Evolutionary conservation across 2,113 vertebrate species (phyloP).

Genomic region (Archocentrus centrarchus): DNA sequence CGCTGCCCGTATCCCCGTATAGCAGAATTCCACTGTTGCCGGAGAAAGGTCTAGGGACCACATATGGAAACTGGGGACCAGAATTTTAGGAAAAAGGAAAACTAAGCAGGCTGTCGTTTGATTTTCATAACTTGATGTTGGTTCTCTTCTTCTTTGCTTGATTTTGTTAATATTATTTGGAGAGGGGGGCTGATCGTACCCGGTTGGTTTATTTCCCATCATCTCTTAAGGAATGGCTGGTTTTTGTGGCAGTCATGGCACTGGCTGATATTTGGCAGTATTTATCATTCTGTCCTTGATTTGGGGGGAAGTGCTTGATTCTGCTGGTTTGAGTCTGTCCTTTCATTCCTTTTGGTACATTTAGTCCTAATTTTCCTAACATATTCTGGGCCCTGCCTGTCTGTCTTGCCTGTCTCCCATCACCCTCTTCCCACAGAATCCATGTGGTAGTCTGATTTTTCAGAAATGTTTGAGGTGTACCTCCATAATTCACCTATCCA

Average conservation of each 20-base stretch:
- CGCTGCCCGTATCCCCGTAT: conserved; percentile 84
- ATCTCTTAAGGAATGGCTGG: conserved; percentile 61
- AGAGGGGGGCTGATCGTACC: conserved; percentile 56
- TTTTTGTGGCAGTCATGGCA: conserved; percentile 58
- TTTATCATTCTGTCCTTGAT: conserved; percentile 56
- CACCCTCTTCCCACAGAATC: conserved; percentile 38
- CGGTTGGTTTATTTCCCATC: conserved; percentile 63
- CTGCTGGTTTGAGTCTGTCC: conserved; percentile 60
- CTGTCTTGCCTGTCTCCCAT: conserved; percentile 55
- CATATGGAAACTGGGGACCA: conserved; percentile 99
- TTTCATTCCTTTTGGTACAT: conserved; percentile 52
- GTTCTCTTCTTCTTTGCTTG: conserved; percentile 40
- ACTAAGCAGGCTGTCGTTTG: conserved; percentile 85
- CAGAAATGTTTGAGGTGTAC: conserved; percentile 42
- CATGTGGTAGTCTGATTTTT: conserved; percentile 40
- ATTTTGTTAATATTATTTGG: conserved; percentile 36
- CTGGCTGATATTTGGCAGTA: conserved; percentile 60
- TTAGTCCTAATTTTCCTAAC: conserved; percentile 38
- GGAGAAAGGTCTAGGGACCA: conserved; percentile 93
- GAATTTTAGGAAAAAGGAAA: conserved; percentile 98
- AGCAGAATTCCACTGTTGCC: conserved; percentile 85
- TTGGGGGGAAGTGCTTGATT: conserved; percentile 50
- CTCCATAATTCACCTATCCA: conserved; percentile 39
- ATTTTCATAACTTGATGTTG: conserved; percentile 65
- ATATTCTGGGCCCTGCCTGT: conserved; percentile 52